Evolutionary conservation across 2,888 invertebrate species (phyloP), one percentile per base, ranked within the genome.

Genomic region (Campopleginae sp.): DNA sequence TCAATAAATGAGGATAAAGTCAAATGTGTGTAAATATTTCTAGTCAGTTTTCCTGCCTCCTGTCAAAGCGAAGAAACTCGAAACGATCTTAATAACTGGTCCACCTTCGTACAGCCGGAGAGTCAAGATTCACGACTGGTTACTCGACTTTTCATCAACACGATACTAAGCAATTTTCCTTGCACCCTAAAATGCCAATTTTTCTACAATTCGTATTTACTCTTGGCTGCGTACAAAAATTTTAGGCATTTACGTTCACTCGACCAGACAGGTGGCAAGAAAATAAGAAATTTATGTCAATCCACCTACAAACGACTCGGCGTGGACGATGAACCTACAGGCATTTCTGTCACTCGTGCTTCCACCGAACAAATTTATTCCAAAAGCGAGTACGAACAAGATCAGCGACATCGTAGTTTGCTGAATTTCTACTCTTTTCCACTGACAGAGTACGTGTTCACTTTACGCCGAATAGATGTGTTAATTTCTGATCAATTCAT

Each of bases 91-190:
- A 54, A 87, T 84, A 42, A 84, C 85, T 23, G 78, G 81, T n/a
- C 87, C 90, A 48, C 80, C 82, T 7, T 70, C 80, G 5, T 90
- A 91, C n/a, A 88, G 82, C 46, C 63, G 88, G 8, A 91, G 89
- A 88, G 90, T 91, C 12, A 90, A 89, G 86, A 86, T 90, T 23
- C 90, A 90, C n/a, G 86, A 89, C 79, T 91, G 91, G 91, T 91
- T 80, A 75, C 84, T 76, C 27, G 17, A 27, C 23, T 31, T 44
- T 42, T n/a, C 12, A 42, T 27, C 27, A 14, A 6, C 23, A 12
- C 0, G 27, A 58, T 58, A 10, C 14, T 12, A 27, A 14, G 12
- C 5, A 58, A 12, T 19, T 12, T 14, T 23, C 27, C 4, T 58
- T 5, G 12, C 19, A 12, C 8, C 12, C 27, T 27, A 10, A 27